These are phyloP conservation scores for Aix galericulata DNA, from an alignment of 2,113 vertebrate species.

Conservation along the genomic window DNA sequence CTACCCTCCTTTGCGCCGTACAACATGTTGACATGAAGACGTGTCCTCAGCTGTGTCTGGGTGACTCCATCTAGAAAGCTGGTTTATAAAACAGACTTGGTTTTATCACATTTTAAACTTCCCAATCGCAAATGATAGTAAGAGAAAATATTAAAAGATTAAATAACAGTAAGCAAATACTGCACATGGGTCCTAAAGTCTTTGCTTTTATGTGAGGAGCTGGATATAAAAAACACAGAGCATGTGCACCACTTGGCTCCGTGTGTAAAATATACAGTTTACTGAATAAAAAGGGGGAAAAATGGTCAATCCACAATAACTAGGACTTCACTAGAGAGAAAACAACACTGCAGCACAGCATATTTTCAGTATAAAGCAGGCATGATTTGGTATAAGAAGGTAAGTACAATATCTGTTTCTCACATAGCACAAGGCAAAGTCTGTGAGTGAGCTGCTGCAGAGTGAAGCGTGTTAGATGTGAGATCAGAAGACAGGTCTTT, in stretches of 20 bases:
- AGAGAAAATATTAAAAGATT: background rate
- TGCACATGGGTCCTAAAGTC: background rate
- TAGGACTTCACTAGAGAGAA: background rate
- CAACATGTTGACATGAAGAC: background rate
- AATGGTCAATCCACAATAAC: background rate
- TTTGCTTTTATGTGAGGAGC: background rate
- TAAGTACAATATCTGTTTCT: background rate
- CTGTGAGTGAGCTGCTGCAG: background rate
- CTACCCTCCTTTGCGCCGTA: background rate
- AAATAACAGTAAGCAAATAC: background rate
- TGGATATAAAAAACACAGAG: background rate
- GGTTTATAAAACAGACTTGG: background rate
- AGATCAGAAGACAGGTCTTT: background rate
- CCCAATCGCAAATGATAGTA: background rate
- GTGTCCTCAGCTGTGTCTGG: background rate
- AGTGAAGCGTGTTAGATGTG: background rate
- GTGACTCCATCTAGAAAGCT: background rate
- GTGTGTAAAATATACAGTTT: background rate
- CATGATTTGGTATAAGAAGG: background rate
- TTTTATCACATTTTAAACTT: background rate
- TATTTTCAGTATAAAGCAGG: background rate
- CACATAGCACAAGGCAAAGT: background rate
- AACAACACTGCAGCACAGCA: background rate
- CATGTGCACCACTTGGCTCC: background rate
- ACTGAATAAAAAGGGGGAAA: background rate